Evolutionary conservation across 1,140 invertebrate genomes (phyloP), one percentile per base, ranked within the genome.

Genomic region (Myzus persicae): DNA sequence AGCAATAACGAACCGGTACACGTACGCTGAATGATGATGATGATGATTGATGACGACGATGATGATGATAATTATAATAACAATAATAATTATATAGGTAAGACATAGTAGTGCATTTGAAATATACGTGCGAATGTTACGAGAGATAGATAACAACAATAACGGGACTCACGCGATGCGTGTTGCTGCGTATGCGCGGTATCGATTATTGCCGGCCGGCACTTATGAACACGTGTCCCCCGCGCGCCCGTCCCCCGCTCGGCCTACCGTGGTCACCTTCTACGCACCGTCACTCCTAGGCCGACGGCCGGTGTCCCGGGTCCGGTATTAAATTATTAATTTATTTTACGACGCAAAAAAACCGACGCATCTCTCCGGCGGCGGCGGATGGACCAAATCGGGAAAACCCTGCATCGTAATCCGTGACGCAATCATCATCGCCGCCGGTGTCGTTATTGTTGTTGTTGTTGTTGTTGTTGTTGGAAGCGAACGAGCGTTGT

Each of bases 321-420:
- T 48, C 88, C 88, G 48, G n/a, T 36, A 89, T 22, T 3, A 31
- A 84, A 44, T 40, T 76, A n/a, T n/a, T 76, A 76, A 76, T 76
- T 76, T 76, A 51, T 51, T 51, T 22, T 93, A 93, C 91, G 91
- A 85, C 91, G 91, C 91, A 93, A 85, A 93, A 84, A 92, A 22
- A 88, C 11, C 11, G 8, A 91, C 76, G 44, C 91, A 84, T 84
- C 44, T 81, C 18, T 11, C 22, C 20, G 54, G 91, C 67, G 82
- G 46, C 20, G 54, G 91, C 67, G 82, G 46, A 51, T 20, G 26
- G 59, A 76, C 36, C 93, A 22, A 31, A 8, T 51, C n/a, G 46
- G 46, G 87, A 88, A 88, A 51, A 51, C n/a, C n/a, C n/a, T 22
- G 48, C 46, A 36, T 26, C 81, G 7, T 81, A 38, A 36, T 2